A percentile compares a stretch with the other conserved stretches of the same genome.
These are phyloP conservation scores for Parauchenoglanis ngamensis DNA, from an alignment of 2,797 vertebrate species.

Conservation along the genomic window DNA sequence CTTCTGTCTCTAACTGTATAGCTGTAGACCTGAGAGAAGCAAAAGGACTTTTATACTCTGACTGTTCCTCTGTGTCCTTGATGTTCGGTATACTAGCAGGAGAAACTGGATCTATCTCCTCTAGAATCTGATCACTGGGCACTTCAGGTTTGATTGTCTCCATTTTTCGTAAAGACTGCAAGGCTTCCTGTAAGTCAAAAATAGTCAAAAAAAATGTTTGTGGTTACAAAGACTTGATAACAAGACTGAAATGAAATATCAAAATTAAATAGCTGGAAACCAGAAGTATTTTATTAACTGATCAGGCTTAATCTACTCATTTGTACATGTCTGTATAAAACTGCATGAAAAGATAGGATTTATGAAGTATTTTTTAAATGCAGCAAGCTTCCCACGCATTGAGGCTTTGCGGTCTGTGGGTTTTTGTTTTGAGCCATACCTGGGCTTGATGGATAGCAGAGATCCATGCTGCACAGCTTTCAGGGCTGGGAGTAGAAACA, in stretches of 20 bases:
- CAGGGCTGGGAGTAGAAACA: conserved; percentile 69
- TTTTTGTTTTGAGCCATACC: conserved; percentile 61
- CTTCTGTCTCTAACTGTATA: conserved; percentile 45
- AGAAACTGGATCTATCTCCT: conserved; percentile 39
- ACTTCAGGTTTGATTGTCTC: conserved; percentile 59
- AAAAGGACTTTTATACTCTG: conserved; percentile 14
- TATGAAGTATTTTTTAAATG: not conserved
- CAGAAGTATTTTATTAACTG: not conserved
- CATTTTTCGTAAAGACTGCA: conserved; percentile 63
- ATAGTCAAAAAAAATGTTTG: not conserved
- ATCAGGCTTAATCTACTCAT: not conserved
- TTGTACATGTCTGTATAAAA: not conserved
- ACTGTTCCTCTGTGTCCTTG: conserved; percentile 40
- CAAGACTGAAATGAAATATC: too few relatives aligned
- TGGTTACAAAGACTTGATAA: conserved; percentile 6
- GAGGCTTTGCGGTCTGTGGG: not conserved
- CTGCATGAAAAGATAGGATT: not conserved
- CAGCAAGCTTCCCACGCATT: not conserved
- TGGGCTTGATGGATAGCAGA: conserved; percentile 72
- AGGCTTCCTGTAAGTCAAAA: conserved; percentile 62
- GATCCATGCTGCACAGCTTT: conserved; percentile 74
- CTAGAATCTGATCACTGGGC: conserved; percentile 53
- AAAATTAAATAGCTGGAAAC: not conserved
- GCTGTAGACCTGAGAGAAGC: conserved; percentile 32
- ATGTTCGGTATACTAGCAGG: conserved; percentile 35